A percentile compares a stretch with the other conserved stretches of the same genome.
Evolutionary conservation across 2,797 vertebrate genomes (phyloP).

Genomic region (Protonibea diacanthus): DNA sequence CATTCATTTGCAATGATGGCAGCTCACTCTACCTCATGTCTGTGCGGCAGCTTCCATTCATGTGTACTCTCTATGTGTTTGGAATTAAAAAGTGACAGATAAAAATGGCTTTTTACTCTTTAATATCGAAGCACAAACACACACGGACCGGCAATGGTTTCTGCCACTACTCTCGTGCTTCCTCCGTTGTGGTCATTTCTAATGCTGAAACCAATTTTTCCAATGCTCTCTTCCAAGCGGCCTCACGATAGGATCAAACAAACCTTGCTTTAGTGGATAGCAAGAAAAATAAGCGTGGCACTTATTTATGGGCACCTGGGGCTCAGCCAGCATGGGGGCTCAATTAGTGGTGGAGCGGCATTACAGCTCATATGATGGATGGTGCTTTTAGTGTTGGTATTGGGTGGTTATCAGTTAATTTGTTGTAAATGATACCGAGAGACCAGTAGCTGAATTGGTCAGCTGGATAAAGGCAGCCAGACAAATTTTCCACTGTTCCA

Average conservation of each 20-base stretch:
- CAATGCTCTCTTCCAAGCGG: slow-evolving; percentile 58
- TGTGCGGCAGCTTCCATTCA: slow-evolving; percentile 33
- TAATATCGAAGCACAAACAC: slow-evolving; percentile 27
- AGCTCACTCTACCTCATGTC: slow-evolving; percentile 36
- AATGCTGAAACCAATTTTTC: slow-evolving; percentile 64
- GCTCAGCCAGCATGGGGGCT: slow-evolving; percentile 66
- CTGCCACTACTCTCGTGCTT: slow-evolving; percentile 43
- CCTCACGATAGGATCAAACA: slow-evolving; percentile 65
- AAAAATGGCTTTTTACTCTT: slow-evolving; percentile 55
- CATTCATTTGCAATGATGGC: slow-evolving; percentile 21
- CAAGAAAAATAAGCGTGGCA: slow-evolving; percentile 76
- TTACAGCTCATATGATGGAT: slow-evolving; percentile 78
- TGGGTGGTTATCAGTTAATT: slow-evolving; percentile 84
- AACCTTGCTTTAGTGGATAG: slow-evolving; percentile 56
- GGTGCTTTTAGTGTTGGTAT: slow-evolving; percentile 80
- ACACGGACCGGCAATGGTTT: slow-evolving; percentile 22
- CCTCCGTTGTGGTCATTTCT: slow-evolving; percentile 55
- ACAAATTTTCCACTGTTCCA: slow-evolving; percentile 58
- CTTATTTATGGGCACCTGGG: slow-evolving; percentile 78
- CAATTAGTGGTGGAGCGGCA: slow-evolving; percentile 80
- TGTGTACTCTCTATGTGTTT: slow-evolving; percentile 43
- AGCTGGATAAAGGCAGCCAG: slow-evolving; percentile 57
- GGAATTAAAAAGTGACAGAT: slow-evolving; percentile 67
- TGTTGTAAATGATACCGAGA: slow-evolving; percentile 71
- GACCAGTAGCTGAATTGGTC: slow-evolving; percentile 60